phyloP scores from a whole-genome alignment of 2,888 invertebrate species.

The Lordiphosa andalusiaca region DNA sequence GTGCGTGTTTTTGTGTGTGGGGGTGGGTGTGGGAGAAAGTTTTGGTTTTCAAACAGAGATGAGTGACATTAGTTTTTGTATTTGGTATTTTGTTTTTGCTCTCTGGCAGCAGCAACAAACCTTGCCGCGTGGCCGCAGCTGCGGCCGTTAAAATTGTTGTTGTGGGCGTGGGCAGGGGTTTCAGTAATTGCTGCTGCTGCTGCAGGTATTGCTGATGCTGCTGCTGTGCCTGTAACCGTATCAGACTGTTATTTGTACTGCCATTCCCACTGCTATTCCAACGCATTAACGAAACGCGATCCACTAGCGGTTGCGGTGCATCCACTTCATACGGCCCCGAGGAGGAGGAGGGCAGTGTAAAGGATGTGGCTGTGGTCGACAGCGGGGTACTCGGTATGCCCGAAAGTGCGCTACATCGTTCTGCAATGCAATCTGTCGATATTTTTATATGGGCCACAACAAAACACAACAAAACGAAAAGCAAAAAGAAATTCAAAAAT shows the following conservation, averaged over 20 bases:
- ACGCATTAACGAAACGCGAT: slow-evolving; percentile 83
- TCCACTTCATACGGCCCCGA: slow-evolving; percentile 84
- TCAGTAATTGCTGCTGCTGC: slow-evolving; percentile 39
- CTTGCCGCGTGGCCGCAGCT: slow-evolving; percentile 82
- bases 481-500: slow-evolving; percentile 17
- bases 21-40: slow-evolving; percentile 3
- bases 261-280: slow-evolving; percentile 78
- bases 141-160: slow-evolving; percentile 77
- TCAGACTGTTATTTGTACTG: slow-evolving; percentile 68
- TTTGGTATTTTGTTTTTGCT: slow-evolving; percentile 8
- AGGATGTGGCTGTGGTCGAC: slow-evolving; percentile 78
- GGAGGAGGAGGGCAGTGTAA: slow-evolving; percentile 81
- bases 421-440: slow-evolving; percentile 81
- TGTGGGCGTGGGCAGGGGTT: slow-evolving; percentile 43
- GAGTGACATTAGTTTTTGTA: slow-evolving; percentile 47
- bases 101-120: slow-evolving; percentile 64
- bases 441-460: slow-evolving; percentile 55
- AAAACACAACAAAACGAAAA: slow-evolving; percentile 28
- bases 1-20: slow-evolving; percentile 28
- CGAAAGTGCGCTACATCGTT: slow-evolving; percentile 87
- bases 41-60: slow-evolving; percentile 18
- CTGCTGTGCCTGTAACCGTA: slow-evolving; percentile 59
- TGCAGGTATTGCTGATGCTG: slow-evolving; percentile 29
- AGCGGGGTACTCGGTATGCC: slow-evolving; percentile 77
- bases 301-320: slow-evolving; percentile 87